Evolutionary conservation across 2,113 vertebrate genomes (phyloP).

Genomic region (Anguilla rostrata): DNA sequence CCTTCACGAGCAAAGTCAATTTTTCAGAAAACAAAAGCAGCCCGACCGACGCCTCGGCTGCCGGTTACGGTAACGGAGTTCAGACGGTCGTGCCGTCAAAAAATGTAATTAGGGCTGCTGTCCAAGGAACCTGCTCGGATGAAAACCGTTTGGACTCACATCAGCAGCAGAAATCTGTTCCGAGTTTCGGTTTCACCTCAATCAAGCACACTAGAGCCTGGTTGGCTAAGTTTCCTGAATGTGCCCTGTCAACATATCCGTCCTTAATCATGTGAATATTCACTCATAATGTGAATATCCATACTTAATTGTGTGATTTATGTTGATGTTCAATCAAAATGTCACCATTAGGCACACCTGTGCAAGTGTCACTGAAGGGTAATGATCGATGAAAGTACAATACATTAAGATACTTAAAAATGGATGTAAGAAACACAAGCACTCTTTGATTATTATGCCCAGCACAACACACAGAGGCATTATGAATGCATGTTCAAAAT

Average conservation of each 20-base stretch:
- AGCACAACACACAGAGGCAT: not conserved
- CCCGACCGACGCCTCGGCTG: not conserved
- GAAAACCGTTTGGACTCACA: not conserved
- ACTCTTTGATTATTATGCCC: too few species aligned
- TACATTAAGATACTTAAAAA: too few species aligned
- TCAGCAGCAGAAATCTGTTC: not conserved
- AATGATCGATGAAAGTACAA: too few species aligned
- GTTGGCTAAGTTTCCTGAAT: not conserved
- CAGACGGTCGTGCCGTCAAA: not conserved
- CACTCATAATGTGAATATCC: not conserved
- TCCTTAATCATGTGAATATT: not conserved
- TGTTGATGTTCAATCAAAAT: not conserved
- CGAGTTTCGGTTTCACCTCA: not conserved
- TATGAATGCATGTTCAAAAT: not conserved
- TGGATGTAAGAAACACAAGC: too few species aligned
- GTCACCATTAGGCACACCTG: too few species aligned
- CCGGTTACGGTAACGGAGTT: not conserved
- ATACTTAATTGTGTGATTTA: too few species aligned
- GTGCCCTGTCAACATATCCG: not conserved
- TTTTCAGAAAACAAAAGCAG: not conserved
- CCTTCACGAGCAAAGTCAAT: not conserved
- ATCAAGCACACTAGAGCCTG: too few species aligned
- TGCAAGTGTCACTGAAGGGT: constrained; percentile 14
- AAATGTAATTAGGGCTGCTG: not conserved
- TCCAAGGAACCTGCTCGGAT: not conserved